Conservation (phyloP, 2,113 vertebrate genomes). For the Vidua macroura region DNA sequence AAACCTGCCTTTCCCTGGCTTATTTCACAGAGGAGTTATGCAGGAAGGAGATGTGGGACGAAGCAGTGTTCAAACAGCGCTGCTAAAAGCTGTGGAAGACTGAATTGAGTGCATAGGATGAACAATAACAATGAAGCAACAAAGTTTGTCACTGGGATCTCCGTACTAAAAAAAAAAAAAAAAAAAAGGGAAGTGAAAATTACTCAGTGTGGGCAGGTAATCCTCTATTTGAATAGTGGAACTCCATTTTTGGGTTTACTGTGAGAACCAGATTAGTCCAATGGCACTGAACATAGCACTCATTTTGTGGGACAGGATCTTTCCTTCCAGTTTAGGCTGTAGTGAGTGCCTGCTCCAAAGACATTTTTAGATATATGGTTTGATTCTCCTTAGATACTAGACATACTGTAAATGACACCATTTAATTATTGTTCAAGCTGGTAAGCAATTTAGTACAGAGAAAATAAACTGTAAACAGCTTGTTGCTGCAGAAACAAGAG, state of each 20-base stretch:
- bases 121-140: background rate
- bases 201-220: background rate
- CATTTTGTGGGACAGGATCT: background rate
- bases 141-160: background rate
- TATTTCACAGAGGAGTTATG: background rate
- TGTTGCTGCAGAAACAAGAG: background rate
- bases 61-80: background rate
- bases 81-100: conserved; percentile 12
- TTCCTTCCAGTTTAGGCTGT: background rate
- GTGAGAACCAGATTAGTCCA: background rate
- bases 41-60: background rate
- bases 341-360: background rate
- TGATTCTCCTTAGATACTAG: background rate
- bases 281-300: background rate
- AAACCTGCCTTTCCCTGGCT: background rate
- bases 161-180: background rate
- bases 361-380: background rate
- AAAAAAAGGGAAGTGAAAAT: background rate
- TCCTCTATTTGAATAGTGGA: background rate
- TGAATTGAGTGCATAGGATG: background rate
- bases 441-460: background rate
- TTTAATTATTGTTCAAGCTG: background rate
- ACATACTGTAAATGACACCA: background rate
- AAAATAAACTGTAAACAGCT: background rate
- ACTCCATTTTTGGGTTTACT: background rate